These are phyloP conservation scores for Epicampocera succincta DNA, from an alignment of 2,888 invertebrate species.

Conservation along the genomic window DNA sequence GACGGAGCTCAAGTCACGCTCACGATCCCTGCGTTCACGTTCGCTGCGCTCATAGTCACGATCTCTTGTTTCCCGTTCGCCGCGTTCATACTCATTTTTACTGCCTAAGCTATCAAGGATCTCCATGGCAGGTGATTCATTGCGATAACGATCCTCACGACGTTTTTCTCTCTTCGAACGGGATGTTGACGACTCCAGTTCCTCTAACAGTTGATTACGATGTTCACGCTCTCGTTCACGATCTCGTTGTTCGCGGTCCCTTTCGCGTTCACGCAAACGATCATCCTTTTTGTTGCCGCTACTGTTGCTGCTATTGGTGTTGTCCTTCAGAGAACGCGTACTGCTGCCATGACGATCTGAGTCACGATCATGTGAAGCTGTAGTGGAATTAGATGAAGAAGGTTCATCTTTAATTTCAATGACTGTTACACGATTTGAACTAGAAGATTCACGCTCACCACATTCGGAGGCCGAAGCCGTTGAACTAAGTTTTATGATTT, in stretches of 20 bases:
- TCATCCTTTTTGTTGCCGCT: conserved; percentile 74
- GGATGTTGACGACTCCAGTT: conserved; percentile 62
- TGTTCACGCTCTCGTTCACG: conserved; percentile 71
- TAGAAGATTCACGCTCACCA: conserved; percentile 64
- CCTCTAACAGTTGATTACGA: conserved; percentile 63
- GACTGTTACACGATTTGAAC: conserved; percentile 62
- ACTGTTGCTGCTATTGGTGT: conserved; percentile 10
- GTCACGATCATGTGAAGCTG: conserved; percentile 70
- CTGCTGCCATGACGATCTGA: conserved; percentile 74
- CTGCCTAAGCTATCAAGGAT: conserved; percentile 69
- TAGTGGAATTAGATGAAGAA: conserved; percentile 45
- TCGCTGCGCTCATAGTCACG: conserved; percentile 75
- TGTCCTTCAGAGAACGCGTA: conserved; percentile 76
- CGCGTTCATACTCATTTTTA: conserved; percentile 80
- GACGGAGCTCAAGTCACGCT: conserved; percentile 84
- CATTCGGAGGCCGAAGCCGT: conserved; percentile 45
- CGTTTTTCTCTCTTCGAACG: conserved; percentile 78
- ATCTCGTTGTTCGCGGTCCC: conserved; percentile 74
- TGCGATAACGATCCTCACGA: conserved; percentile 77
- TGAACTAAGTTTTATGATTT: conserved; percentile 72
- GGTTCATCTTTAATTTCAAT: conserved; percentile 65
- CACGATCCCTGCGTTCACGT: conserved; percentile 83
- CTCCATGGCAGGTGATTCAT: conserved; percentile 74
- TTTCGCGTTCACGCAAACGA: conserved; percentile 76
- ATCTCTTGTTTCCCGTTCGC: conserved; percentile 61